Conservation (phyloP, 2,113 vertebrate genomes). For the Shinisaurus crocodilurus region DNA sequence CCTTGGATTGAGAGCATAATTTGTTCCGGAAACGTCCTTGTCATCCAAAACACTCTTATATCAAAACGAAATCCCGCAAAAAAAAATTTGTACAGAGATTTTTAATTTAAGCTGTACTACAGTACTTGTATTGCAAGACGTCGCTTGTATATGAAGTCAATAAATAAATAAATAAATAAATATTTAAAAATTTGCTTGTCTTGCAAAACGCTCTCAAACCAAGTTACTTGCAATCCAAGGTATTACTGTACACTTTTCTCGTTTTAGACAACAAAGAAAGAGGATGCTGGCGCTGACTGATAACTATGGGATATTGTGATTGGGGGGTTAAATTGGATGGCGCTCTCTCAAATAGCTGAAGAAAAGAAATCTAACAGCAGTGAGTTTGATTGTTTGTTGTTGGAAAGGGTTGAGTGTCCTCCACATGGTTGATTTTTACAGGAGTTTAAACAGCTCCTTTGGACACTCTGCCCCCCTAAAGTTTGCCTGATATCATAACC, state of each 20-base stretch:
- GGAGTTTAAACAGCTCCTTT: constrained; percentile 39
- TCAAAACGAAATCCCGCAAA: too few relatives aligned
- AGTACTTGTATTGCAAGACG: too few relatives aligned
- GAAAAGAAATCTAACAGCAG: neutral
- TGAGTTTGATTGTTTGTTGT: neutral
- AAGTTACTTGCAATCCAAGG: too few relatives aligned
- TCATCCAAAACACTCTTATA: too few relatives aligned
- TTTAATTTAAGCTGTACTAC: too few relatives aligned
- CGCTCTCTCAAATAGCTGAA: neutral
- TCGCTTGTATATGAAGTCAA: too few relatives aligned
- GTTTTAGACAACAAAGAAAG: neutral
- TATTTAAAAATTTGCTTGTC: too few relatives aligned
- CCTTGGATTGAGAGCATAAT: too few relatives aligned
- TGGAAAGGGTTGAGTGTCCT: neutral
- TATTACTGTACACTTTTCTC: neutral
- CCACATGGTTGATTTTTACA: neutral
- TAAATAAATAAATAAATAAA: too few relatives aligned
- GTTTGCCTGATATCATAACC: constrained; percentile 26
- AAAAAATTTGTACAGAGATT: too few relatives aligned
- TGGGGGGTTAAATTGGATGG: neutral
- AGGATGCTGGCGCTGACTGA: neutral
- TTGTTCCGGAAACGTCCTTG: too few relatives aligned
- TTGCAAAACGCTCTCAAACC: too few relatives aligned
- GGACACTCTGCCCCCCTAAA: neutral
- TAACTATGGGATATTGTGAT: neutral